Evolutionary conservation across 64 coral and sea anemone species (phyloP).

Genomic region (Actinia equina): DNA sequence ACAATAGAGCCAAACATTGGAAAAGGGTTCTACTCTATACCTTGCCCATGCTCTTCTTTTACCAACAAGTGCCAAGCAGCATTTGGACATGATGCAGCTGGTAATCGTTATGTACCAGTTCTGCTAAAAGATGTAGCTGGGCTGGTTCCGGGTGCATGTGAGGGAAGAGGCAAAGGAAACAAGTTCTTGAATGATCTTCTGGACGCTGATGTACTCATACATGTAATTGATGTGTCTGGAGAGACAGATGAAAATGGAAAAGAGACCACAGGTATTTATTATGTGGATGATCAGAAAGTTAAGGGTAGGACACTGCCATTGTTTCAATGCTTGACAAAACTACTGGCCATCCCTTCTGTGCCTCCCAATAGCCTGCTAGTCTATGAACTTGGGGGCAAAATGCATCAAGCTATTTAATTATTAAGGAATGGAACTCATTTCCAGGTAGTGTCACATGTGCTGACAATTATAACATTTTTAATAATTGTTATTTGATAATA

Average conservation of each 20-base stretch:
- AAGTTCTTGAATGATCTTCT: constrained; percentile 85
- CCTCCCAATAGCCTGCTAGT: no score
- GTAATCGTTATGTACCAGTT: constrained; percentile 67
- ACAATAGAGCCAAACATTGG: constrained; percentile 87
- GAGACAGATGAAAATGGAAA: constrained; percentile 88
- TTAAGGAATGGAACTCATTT: no score
- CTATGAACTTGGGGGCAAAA: no score
- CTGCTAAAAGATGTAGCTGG: constrained; percentile 85
- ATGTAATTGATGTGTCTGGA: constrained; percentile 78
- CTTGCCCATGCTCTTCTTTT: constrained; percentile 55
- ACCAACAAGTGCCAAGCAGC: constrained; percentile 52
- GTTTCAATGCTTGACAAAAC: no score
- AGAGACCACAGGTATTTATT: constrained; percentile 46
- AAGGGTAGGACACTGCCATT: no score
- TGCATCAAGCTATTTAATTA: no score
- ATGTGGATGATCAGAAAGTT: no score
- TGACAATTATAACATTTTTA: no score
- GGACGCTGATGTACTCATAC: constrained; percentile 84
- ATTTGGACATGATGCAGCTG: constrained; percentile 59
- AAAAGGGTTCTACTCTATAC: constrained; percentile 59
- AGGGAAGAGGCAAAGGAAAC: constrained; percentile 73
- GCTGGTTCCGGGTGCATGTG: constrained; percentile 79
- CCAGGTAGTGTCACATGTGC: no score
- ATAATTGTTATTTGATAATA: no score
- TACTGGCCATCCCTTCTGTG: no score